These are phyloP conservation scores for Fulmarus glacialis DNA, from an alignment of 2,113 vertebrate species.

Conservation along the genomic window DNA sequence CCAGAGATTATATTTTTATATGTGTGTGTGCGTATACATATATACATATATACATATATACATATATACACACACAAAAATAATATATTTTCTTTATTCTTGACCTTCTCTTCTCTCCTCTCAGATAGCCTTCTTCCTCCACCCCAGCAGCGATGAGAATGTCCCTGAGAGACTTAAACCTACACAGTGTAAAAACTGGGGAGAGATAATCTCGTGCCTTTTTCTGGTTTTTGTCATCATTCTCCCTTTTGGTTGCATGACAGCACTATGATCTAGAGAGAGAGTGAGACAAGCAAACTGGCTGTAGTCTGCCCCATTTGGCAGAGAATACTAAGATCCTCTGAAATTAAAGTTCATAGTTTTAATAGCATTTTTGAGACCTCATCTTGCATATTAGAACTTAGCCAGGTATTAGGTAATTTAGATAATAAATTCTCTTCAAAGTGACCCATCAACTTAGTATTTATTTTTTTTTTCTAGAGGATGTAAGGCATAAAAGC, in stretches of 20 bases:
- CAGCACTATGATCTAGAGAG: conserved; percentile 46
- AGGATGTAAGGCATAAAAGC: conserved; percentile 79
- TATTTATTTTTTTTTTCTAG: conserved; percentile 74
- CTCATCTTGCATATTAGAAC: conserved; percentile 72
- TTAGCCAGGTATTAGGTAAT: conserved; percentile 80
- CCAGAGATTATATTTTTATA: not conserved
- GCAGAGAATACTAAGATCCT: conserved; percentile 25
- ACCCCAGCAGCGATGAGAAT: not conserved
- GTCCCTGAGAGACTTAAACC: conserved; percentile 34
- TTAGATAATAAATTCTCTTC: conserved; percentile 76
- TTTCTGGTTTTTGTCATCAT: conserved; percentile 34
- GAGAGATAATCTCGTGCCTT: conserved; percentile 30
- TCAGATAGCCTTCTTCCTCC: not conserved
- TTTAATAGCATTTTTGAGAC: conserved; percentile 70
- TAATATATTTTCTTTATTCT: conserved; percentile 1
- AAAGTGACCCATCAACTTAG: conserved; percentile 74
- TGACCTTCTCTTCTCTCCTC: not conserved
- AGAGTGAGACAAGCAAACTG: conserved; percentile 49
- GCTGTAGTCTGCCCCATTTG: conserved; percentile 51
- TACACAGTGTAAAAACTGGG: not conserved
- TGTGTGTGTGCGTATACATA: not conserved
- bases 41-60: fast-evolving
- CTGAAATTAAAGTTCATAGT: conserved; percentile 67
- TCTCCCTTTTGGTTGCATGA: conserved; percentile 49
- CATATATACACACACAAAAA: not conserved